phyloP scores from a whole-genome alignment of 53 echinoderm and acorn worm species.

The Glandiceps talaboti region DNA sequence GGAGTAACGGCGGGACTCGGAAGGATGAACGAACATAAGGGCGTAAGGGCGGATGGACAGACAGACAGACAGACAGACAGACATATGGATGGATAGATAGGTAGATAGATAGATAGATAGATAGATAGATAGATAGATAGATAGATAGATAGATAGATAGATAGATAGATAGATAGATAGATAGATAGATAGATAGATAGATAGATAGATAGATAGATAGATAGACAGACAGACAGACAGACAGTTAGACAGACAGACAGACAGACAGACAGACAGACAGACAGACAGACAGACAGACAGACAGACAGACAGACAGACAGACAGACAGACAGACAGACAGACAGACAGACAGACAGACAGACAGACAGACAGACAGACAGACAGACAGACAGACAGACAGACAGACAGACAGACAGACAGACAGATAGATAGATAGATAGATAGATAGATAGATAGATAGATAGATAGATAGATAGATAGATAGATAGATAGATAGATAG shows the following conservation, averaged over 20 bases:
- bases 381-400: no score
- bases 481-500: no score
- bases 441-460: no score
- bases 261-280: background rate
- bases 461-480: no score
- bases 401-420: no score
- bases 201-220: no score
- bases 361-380: no score
- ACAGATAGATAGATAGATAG: no score
- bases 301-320: background rate
- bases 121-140: background rate
- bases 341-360: background rate
- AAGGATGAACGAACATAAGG: background rate
- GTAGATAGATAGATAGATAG: background rate
- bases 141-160: background rate
- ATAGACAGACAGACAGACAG: background rate
- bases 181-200: background rate
- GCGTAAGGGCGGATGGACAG: no score
- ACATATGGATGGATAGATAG: background rate
- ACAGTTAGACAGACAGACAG: background rate
- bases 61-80: background rate
- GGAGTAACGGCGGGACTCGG: background rate
- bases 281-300: background rate
- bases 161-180: background rate
- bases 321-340: slow-evolving; percentile 1